Evolutionary conservation across 2,888 invertebrate species (phyloP).

Genomic region (Morpho achilles): DNA sequence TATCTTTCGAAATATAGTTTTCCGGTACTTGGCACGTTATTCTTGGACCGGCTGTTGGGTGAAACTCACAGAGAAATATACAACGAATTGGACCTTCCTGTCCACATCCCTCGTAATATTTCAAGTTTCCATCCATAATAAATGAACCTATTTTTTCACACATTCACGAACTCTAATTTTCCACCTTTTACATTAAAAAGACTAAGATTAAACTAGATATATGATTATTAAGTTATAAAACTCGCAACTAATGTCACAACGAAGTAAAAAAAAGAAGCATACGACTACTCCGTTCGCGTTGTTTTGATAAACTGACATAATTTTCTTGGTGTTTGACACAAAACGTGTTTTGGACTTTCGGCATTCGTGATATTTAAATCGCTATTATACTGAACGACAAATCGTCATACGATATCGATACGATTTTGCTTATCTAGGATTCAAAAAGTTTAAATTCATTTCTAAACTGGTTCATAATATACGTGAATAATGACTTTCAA

Average conservation of each 20-base stretch:
- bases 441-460: too few relatives aligned
- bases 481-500: too few relatives aligned
- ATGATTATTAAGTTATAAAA: background rate
- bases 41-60: constrained; percentile 86
- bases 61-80: constrained; percentile 89
- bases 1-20: constrained; percentile 88
- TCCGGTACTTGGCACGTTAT: constrained; percentile 90
- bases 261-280: background rate
- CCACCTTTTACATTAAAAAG: constrained; percentile 1
- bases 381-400: background rate
- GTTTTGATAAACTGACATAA: constrained; percentile 1
- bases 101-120: constrained; percentile 78
- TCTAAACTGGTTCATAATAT: too few relatives aligned
- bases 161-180: constrained; percentile 8
- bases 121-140: constrained; percentile 64
- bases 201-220: background rate
- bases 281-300: background rate
- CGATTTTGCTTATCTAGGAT: too few relatives aligned
- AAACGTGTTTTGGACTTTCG: background rate
- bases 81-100: constrained; percentile 86
- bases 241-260: background rate
- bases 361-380: background rate
- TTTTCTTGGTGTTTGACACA: background rate
- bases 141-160: constrained; percentile 8
- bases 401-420: too few relatives aligned